Evolutionary conservation across 2,888 invertebrate species (phyloP).

Genomic region (Ditula angustiorana): DNA sequence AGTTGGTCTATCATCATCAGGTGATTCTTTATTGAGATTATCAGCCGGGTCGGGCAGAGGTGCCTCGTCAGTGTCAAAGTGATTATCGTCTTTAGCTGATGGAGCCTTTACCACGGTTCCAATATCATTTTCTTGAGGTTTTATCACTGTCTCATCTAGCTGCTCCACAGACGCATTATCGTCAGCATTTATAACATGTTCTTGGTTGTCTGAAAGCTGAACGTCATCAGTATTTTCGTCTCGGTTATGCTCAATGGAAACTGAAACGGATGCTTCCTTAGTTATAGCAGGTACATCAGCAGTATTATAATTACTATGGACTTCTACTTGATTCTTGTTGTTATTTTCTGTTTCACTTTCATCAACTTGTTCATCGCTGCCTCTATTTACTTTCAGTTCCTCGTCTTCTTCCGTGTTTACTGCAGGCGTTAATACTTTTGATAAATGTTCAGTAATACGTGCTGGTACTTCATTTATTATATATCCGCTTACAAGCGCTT

Average conservation of each 20-base stretch:
- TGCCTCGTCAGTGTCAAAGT: no score
- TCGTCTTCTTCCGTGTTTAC: neutral
- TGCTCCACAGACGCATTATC: neutral
- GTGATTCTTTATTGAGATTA: no score
- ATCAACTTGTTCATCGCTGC: neutral
- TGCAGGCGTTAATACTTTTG: slow-evolving; percentile 21
- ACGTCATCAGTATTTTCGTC: no score
- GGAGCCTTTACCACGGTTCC: neutral
- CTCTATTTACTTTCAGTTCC: neutral
- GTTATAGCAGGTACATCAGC: neutral
- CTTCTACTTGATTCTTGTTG: neutral
- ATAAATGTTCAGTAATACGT: slow-evolving; percentile 43
- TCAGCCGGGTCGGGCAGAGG: no score
- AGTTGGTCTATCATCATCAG: neutral
- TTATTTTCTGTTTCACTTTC: neutral
- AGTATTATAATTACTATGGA: neutral
- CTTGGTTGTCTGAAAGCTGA: neutral
- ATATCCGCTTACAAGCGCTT: slow-evolving; percentile 51
- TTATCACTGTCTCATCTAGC: neutral
- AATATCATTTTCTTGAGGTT: neutral
- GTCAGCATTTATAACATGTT: neutral
- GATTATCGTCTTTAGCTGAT: no score
- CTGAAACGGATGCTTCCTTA: no score
- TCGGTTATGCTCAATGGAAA: no score
- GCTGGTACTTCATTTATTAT: slow-evolving; percentile 56